These are phyloP conservation scores for Spilosoma lubricipeda DNA, from an alignment of 2,888 invertebrate species.

Conservation along the genomic window DNA sequence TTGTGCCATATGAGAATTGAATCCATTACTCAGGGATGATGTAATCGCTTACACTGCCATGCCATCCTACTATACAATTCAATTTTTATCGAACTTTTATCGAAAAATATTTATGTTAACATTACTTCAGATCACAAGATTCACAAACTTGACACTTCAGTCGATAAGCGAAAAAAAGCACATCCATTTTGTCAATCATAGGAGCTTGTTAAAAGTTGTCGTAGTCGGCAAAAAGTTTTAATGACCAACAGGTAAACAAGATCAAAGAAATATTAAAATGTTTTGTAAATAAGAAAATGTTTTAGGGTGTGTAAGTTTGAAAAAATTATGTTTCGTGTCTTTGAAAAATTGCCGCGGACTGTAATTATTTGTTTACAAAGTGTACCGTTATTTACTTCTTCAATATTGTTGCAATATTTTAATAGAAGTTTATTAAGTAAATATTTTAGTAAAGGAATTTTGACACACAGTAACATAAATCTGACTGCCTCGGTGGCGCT, in stretches of 20 bases:
- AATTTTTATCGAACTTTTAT: background rate
- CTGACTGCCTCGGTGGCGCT: too few relatives aligned
- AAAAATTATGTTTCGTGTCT: constrained; percentile 2
- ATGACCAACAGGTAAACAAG: constrained; percentile 47
- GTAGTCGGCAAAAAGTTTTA: constrained; percentile 46
- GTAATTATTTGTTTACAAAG: constrained; percentile 3
- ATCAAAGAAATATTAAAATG: constrained; percentile 50
- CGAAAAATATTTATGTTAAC: background rate
- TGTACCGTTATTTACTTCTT: background rate
- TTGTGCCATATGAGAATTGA: too few relatives aligned
- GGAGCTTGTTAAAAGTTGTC: constrained; percentile 52
- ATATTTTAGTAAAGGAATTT: background rate
- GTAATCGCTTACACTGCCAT: too few relatives aligned
- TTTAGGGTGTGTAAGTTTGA: constrained; percentile 11
- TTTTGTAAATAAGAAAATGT: constrained; percentile 41
- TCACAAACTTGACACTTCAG: constrained; percentile 33
- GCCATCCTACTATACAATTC: background rate
- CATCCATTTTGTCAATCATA: constrained; percentile 46
- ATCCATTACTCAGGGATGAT: too few relatives aligned
- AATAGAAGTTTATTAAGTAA: background rate
- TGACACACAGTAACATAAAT: background rate
- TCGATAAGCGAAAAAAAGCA: constrained; percentile 45
- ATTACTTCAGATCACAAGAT: constrained; percentile 18
- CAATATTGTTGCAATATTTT: background rate
- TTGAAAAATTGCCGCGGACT: background rate